Base-by-base conservation (phyloP, 2,888 invertebrate genomes). In the Griposia aprilina region DNA sequence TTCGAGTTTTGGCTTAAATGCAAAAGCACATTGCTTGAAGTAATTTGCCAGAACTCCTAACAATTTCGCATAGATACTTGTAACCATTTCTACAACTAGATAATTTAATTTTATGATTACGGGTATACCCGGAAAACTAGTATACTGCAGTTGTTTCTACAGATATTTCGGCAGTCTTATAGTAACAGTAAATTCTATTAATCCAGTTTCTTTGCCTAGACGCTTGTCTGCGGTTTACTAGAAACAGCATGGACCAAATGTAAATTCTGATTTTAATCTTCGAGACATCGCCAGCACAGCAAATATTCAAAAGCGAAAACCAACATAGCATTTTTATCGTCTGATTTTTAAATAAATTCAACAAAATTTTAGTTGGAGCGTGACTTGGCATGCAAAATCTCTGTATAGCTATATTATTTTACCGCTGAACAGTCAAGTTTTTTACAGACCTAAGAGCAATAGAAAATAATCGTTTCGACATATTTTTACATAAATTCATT, bases 321-420 rank as follows among this genome's bases (percentile, higher is more conserved):
- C 78, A 81, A 86, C 85, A 86, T 72, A 84, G 84, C 81, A 81
- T 83, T 87, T 87, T 85, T 82, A 87, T 85, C 78, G 78, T 82
- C 84, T 76, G 89, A 84, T 88, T 87, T 89, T 88, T 83, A 81
- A 88, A 87, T 85, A 87, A 87, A 88, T 88, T 90, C 84, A 81
- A 87, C 87, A 81, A 84, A 88, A 81, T 85, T 89, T 89, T 89
- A 78, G 86, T 85, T 78, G 76, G 69, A 78, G 78, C 89, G 89
- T 89, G 89, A 89, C 89, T 89, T 89, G 88, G 89, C 86, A 85
- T 89, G 79, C 81, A 80, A 78, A 85, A 74, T 72, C 70, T 82
- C 74, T 85, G 76, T 85, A 76, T 78, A 84, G 74, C 68, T 84
- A 78, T 82, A 82, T 76, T 87, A 87, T 77, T 87, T 80, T 74